Conservation (phyloP, 2,113 vertebrate genomes). For the Microcebus griseorufus region DNA sequence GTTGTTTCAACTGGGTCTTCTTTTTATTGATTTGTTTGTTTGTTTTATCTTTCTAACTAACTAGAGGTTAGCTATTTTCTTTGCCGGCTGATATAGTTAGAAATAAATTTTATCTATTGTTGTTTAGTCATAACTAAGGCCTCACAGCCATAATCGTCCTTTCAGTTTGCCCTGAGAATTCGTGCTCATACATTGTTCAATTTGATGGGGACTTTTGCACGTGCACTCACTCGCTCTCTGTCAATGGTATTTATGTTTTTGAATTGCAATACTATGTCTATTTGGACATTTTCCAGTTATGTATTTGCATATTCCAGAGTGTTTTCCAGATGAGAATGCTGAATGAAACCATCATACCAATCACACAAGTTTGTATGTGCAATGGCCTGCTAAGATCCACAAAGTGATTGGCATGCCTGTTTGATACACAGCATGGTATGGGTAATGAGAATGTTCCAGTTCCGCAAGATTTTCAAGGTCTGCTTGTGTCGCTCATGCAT, state of each 20-base stretch:
- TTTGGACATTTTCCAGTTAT: not conserved
- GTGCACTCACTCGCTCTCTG: not conserved
- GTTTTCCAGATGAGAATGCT: not conserved
- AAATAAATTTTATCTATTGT: not conserved
- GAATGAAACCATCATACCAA: not conserved
- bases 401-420: not conserved
- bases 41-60: not conserved
- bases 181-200: not conserved
- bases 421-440: not conserved
- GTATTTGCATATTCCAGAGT: not conserved
- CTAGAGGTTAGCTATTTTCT: not conserved
- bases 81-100: not conserved
- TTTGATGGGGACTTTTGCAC: too few relatives aligned
- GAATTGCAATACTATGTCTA: not conserved
- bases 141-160: not conserved
- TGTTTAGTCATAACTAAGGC: not conserved
- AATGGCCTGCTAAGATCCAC: not conserved
- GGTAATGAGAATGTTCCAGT: not conserved
- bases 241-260: not conserved
- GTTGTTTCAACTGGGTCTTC: not conserved
- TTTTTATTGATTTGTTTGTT: too few relatives aligned
- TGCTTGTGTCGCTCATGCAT: not conserved
- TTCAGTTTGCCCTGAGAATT: not conserved
- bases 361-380: accelerated
- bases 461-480: not conserved